These are phyloP conservation scores for Caenorhabditis tropicalis DNA, from an alignment of 1,140 invertebrate genomes.

Conservation along the genomic window DNA sequence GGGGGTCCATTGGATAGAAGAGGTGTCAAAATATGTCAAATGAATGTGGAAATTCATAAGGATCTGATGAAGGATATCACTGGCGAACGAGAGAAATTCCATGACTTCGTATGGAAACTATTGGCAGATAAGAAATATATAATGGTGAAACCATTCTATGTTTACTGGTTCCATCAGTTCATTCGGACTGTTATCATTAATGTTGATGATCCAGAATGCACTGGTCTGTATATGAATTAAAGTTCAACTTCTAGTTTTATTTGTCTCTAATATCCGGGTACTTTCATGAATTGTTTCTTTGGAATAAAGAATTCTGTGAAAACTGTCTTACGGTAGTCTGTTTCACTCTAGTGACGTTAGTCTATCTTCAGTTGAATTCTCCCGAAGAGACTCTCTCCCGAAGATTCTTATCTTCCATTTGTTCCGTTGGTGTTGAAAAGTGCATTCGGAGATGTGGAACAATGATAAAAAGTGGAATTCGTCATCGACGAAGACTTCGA, in stretches of 20 bases:
- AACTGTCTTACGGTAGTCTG: background rate
- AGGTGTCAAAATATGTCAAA: background rate
- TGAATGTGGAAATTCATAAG: slow-evolving; percentile 9
- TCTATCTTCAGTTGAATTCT: background rate
- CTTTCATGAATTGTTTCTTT: background rate
- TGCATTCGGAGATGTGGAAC: background rate
- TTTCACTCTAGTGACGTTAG: background rate
- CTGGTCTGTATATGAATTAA: background rate
- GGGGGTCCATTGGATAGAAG: background rate
- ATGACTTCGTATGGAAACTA: background rate
- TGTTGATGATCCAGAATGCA: slow-evolving; percentile 23
- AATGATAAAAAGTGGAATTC: background rate
- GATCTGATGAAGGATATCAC: background rate
- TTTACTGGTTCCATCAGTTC: slow-evolving; percentile 16
- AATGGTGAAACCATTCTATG: slow-evolving; percentile 10
- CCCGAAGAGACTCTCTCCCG: background rate
- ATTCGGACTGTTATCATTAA: slow-evolving; percentile 3
- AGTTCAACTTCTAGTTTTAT: background rate
- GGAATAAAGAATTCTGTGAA: background rate
- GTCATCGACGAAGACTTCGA: background rate
- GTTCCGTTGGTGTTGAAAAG: background rate
- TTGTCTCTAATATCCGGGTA: background rate
- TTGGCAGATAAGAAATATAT: background rate
- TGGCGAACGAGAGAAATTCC: background rate
- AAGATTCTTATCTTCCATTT: background rate